A percentile compares a stretch with the other conserved stretches of the same genome.
Conservation (phyloP, 2,888 invertebrate genomes). For the Rhogogaster chlorosoma region DNA sequence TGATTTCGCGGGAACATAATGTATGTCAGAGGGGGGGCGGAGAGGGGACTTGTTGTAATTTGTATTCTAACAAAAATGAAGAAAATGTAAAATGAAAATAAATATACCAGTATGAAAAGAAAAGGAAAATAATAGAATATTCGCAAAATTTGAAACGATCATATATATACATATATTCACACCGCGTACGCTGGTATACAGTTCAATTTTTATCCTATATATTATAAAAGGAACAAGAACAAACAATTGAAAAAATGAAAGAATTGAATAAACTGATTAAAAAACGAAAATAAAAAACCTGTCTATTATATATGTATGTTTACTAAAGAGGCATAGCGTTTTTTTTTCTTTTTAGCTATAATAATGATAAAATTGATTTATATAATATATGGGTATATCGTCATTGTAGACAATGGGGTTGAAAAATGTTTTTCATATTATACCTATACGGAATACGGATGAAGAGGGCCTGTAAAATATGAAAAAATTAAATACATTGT, state of each 20-base stretch:
- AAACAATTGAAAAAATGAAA: too few species aligned
- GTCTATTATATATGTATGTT: background rate
- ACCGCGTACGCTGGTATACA: too few species aligned
- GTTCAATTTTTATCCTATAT: too few species aligned
- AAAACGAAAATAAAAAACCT: too few species aligned
- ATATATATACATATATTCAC: too few species aligned
- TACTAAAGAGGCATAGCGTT: background rate
- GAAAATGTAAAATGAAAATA: background rate
- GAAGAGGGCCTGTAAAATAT: slow-evolving; percentile 3
- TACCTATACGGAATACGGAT: background rate
- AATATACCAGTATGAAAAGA: too few species aligned
- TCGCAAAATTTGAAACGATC: too few species aligned
- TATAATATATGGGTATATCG: background rate
- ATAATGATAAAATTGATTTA: background rate
- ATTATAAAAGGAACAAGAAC: too few species aligned
- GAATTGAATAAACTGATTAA: too few species aligned
- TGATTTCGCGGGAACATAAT: background rate
- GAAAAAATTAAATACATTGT: background rate
- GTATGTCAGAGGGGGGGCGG: background rate
- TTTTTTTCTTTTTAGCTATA: background rate
- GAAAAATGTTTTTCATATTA: slow-evolving; percentile 6
- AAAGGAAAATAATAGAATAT: background rate
- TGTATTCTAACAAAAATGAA: background rate
- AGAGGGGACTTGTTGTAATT: background rate
- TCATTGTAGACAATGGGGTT: background rate